Conservation (phyloP, 2,797 vertebrate species). For the Bradypus variegatus region DNA sequence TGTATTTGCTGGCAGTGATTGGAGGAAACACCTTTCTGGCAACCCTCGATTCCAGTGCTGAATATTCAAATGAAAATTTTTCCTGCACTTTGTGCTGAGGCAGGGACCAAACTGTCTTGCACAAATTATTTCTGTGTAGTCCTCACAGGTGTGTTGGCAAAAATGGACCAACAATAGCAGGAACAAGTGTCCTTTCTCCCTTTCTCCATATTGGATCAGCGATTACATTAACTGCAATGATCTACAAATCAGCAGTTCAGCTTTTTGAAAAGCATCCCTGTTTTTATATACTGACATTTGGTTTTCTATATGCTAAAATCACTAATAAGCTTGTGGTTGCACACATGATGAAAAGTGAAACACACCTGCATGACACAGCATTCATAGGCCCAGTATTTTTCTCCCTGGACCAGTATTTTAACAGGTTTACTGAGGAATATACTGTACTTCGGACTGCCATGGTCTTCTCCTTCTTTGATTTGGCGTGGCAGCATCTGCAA, state of each 20-base stretch:
- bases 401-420: constrained; percentile 98
- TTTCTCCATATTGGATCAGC: constrained; percentile 96
- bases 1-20: constrained; percentile 97
- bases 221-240: constrained; percentile 92
- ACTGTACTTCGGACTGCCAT: constrained; percentile 95
- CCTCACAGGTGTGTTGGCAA: constrained; percentile 97
- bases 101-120: constrained; percentile 94
- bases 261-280: constrained; percentile 97
- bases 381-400: constrained; percentile 94
- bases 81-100: constrained; percentile 92
- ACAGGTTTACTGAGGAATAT: constrained; percentile 98
- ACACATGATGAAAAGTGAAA: constrained; percentile 99
- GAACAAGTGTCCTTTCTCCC: constrained; percentile 96
- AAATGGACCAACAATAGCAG: constrained; percentile 98
- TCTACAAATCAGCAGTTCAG: constrained; percentile 94
- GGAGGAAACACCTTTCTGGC: constrained; percentile 97
- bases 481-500: constrained; percentile 97
- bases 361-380: constrained; percentile 94
- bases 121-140: constrained; percentile 97
- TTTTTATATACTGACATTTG: constrained; percentile 96
- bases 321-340: constrained; percentile 99
- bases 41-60: constrained; percentile 94
- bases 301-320: constrained; percentile 97
- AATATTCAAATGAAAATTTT: constrained; percentile 96
- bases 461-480: constrained; percentile 94